Evolutionary conservation across 2,113 vertebrate species (phyloP).

Genomic region (Erythrolamprus reginae): DNA sequence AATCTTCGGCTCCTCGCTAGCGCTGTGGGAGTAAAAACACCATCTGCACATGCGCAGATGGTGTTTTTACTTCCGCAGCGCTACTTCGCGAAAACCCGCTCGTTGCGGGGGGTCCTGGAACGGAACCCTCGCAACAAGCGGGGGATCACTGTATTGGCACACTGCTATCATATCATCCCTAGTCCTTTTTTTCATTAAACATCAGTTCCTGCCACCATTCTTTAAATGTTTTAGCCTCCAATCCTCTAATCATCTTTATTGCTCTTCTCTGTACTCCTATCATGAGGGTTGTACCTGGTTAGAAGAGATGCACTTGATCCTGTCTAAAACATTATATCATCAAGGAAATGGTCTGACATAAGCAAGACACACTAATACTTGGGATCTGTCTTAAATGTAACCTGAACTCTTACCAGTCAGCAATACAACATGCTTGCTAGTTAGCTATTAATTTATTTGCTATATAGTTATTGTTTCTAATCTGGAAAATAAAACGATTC

Average conservation of each 20-base stretch:
- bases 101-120: too few relatives aligned
- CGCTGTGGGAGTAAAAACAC: too few relatives aligned
- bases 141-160: too few relatives aligned
- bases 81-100: too few relatives aligned
- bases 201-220: neutral
- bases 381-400: neutral
- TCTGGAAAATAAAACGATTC: neutral
- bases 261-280: neutral
- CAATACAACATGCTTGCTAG: neutral
- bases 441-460: neutral
- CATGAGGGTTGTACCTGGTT: neutral
- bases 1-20: too few relatives aligned
- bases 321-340: neutral
- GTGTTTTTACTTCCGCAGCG: too few relatives aligned
- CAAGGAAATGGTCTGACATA: neutral
- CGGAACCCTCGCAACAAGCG: too few relatives aligned
- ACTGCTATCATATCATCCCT: neutral
- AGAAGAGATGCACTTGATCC: neutral
- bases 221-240: neutral
- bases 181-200: neutral
- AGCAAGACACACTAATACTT: neutral
- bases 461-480: neutral
- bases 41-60: too few relatives aligned
- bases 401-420: neutral
- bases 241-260: neutral